Percentiles rank a stretch among this genome's conserved stretches.
Conservation (phyloP, 2,797 vertebrate genomes). For the Centroberyx gerrardi region DNA sequence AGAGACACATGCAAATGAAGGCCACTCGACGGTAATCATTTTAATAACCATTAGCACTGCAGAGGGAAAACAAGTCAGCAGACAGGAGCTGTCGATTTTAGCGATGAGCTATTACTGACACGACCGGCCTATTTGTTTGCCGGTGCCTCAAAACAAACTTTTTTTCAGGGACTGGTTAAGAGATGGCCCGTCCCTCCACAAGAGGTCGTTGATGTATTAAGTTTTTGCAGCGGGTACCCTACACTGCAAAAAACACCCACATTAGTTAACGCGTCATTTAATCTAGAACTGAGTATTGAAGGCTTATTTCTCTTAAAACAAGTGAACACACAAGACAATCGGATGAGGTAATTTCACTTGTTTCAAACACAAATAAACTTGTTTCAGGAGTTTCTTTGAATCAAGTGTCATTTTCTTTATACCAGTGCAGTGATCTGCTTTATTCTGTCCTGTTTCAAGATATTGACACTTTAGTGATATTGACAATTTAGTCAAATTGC, state of each 20-base stretch:
- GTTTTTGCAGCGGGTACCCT: slow-evolving; percentile 46
- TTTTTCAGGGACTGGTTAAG: slow-evolving; percentile 1
- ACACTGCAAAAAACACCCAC: slow-evolving; percentile 7
- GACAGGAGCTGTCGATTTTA: slow-evolving; percentile 25
- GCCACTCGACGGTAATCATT: slow-evolving; percentile 33
- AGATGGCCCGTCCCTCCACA: slow-evolving; percentile 75
- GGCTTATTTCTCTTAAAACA: no score
- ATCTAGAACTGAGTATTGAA: background rate
- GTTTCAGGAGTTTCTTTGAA: no score
- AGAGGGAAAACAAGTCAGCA: slow-evolving; percentile 37
- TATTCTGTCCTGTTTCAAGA: background rate
- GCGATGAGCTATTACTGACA: background rate
- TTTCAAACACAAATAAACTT: no score
- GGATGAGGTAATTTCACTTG: background rate
- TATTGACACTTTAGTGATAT: background rate
- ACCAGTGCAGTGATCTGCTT: no score
- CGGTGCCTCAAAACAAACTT: slow-evolving; percentile 25
- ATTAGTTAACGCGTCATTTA: background rate
- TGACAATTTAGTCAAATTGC: background rate
- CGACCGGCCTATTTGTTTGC: background rate
- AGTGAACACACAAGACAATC: background rate
- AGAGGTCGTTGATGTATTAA: slow-evolving; percentile 86
- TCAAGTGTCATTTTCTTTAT: background rate
- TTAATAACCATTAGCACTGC: slow-evolving; percentile 58
- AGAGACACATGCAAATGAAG: slow-evolving; percentile 69